Percentiles rank a stretch among this genome's conserved stretches.
Evolutionary conservation across 2,113 vertebrate genomes (phyloP).

Genomic region (Bucco capensis): DNA sequence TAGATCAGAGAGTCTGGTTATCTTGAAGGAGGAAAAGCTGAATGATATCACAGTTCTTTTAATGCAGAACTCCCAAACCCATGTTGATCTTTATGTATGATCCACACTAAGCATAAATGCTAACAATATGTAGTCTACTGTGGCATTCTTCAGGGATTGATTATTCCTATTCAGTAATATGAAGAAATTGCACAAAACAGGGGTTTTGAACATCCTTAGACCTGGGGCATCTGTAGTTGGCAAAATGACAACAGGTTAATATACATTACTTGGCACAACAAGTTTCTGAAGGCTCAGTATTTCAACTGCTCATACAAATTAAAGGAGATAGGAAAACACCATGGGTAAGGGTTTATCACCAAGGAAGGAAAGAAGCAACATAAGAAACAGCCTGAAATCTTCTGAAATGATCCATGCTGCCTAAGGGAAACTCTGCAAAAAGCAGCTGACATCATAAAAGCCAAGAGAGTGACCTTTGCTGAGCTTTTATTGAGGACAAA

Average conservation of each 20-base stretch:
- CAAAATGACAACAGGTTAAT: neutral
- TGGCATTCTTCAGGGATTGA: neutral
- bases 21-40: neutral
- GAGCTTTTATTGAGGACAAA: conserved; percentile 10
- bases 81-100: neutral
- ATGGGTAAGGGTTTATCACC: neutral
- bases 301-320: neutral
- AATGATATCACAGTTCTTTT: neutral
- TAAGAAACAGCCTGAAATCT: neutral
- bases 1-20: neutral
- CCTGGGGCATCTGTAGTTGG: fast-evolving
- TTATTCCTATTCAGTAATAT: neutral
- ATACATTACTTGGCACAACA: neutral
- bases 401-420: neutral
- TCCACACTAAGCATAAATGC: neutral
- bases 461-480: conserved; percentile 8
- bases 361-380: neutral
- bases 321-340: neutral
- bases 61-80: neutral
- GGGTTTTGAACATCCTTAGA: neutral
- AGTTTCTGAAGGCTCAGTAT: neutral
- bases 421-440: neutral
- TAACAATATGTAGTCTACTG: neutral
- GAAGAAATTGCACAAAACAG: neutral
- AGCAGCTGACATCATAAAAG: neutral